Percentiles rank a stretch among this genome's conserved stretches.
phyloP scores from a whole-genome alignment of 2,797 vertebrate species.

The Sylvia borin region DNA sequence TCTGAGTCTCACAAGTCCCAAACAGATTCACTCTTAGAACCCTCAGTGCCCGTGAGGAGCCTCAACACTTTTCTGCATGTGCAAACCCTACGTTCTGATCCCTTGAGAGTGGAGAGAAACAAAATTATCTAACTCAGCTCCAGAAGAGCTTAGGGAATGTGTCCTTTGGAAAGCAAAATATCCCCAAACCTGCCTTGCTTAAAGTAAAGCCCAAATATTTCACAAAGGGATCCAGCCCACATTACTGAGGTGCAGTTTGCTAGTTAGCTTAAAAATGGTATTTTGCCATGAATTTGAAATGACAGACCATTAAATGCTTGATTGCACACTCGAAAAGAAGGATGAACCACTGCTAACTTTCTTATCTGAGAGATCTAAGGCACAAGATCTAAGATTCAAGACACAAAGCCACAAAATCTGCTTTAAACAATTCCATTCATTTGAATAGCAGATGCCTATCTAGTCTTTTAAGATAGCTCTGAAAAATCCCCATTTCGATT shows the following conservation, averaged over 20 bases:
- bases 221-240: neutral
- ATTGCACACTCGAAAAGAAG: neutral
- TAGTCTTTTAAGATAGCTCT: neutral
- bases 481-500: neutral
- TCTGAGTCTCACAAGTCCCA: neutral
- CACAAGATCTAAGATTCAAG: neutral
- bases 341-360: neutral
- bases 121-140: neutral
- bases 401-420: neutral
- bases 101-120: neutral
- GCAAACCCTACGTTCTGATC: neutral
- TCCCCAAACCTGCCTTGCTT: neutral
- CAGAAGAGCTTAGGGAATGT: neutral
- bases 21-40: fast-evolving
- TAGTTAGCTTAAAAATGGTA: neutral
- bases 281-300: neutral
- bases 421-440: neutral
- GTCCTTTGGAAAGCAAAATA: neutral
- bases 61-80: neutral
- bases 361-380: neutral
- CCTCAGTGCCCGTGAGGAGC: neutral
- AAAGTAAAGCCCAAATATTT: neutral
- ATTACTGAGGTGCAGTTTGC: neutral
- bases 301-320: neutral
- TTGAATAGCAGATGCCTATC: neutral